phyloP scores from a whole-genome alignment of 2,888 invertebrate species.

The Hoplodrina ambigua region DNA sequence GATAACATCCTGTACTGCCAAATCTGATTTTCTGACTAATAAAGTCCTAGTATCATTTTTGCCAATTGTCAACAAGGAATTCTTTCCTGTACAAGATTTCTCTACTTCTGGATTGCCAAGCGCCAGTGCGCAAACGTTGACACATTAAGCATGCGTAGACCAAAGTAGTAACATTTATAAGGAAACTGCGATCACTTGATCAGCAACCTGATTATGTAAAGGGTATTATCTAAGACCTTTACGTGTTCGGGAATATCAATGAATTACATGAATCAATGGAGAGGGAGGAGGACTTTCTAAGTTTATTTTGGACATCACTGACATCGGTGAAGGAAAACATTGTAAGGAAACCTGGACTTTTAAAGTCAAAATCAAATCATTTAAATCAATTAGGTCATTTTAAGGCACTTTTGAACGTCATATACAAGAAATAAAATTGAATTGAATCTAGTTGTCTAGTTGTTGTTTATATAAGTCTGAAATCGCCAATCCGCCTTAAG shows the following conservation, averaged over 20 bases:
- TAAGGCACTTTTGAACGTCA: no score
- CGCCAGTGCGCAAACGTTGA: constrained; percentile 54
- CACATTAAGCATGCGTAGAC: constrained; percentile 55
- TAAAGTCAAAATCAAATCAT: no score
- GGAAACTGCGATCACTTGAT: background rate
- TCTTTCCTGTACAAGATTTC: background rate
- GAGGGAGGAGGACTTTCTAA: background rate
- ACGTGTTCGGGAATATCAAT: constrained; percentile 18
- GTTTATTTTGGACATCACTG: no score
- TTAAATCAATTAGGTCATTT: no score
- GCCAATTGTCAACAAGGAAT: constrained; percentile 1
- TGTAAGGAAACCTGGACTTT: no score
- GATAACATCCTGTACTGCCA: background rate
- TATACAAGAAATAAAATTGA: no score
- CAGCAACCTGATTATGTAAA: constrained; percentile 31
- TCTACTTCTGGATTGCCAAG: constrained; percentile 4
- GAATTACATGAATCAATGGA: constrained; percentile 19
- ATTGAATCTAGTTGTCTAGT: no score
- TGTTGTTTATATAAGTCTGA: no score
- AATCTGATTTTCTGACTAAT: background rate
- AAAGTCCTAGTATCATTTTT: background rate
- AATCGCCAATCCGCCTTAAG: no score
- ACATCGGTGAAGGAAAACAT: no score
- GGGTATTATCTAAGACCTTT: background rate
- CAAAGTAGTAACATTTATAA: constrained; percentile 7